Conservation (phyloP, 2,113 vertebrate species). For the Acanthisitta chloris region DNA sequence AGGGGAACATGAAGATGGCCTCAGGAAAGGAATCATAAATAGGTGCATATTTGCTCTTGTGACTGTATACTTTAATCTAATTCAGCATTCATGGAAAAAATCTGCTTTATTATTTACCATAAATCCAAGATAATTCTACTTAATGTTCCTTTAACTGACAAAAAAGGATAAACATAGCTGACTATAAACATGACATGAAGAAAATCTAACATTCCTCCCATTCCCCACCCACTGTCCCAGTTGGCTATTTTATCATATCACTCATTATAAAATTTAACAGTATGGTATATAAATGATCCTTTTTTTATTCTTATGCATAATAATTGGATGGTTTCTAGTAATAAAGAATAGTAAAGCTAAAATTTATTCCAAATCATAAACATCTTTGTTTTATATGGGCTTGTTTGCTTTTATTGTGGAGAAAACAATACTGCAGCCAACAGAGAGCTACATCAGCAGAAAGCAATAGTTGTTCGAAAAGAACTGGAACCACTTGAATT, state of each 20-base stretch:
- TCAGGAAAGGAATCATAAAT: conserved; percentile 30
- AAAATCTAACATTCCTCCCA: conserved; percentile 35
- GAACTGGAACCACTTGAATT: conserved; percentile 33
- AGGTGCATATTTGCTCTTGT: conserved; percentile 16
- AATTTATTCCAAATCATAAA: conserved; percentile 33
- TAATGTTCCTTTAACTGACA: conserved; percentile 41
- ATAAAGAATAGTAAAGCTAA: conserved; percentile 1
- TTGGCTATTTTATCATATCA: conserved; percentile 45
- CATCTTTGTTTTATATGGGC: conserved; percentile 7
- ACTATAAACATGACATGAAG: conserved; percentile 41
- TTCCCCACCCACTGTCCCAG: conserved; percentile 29
- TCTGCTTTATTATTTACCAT: conserved; percentile 20
- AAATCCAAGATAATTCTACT: conserved; percentile 52
- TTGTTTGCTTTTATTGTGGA: conserved; percentile 7
- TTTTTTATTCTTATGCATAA: conserved; percentile 33
- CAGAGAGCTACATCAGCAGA: background rate
- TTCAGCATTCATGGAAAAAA: conserved; percentile 23
- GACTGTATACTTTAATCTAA: conserved; percentile 7
- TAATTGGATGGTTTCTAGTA: conserved; percentile 37
- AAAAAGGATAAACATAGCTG: conserved; percentile 43
- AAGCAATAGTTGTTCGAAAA: background rate
- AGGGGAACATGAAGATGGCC: background rate
- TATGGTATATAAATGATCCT: conserved; percentile 20
- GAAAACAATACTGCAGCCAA: conserved; percentile 11
- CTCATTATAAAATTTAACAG: conserved; percentile 30